Conservation (phyloP, 2,888 invertebrate genomes). For the Eilema caniola region DNA sequence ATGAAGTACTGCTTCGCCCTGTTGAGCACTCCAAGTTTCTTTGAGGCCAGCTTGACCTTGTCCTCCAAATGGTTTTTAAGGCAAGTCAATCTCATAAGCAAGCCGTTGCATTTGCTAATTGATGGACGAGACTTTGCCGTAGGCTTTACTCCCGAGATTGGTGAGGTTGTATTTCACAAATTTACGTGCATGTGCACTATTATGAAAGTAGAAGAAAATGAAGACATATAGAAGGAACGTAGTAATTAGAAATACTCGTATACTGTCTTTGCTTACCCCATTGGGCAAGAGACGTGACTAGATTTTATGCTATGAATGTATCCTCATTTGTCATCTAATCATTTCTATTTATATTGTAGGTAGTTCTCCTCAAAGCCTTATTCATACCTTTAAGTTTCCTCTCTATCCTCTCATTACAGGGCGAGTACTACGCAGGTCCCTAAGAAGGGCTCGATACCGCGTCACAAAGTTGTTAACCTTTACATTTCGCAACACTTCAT, state of each 20-base stretch:
- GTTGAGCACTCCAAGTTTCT: too few species aligned
- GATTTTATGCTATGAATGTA: not conserved
- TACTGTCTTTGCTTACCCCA: not conserved
- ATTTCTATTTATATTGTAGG: not conserved
- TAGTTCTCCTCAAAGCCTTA: not conserved
- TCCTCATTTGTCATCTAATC: not conserved
- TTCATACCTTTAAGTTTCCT: not conserved
- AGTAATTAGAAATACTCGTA: not conserved
- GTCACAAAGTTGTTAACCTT: conserved; percentile 45
- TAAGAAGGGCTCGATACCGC: conserved; percentile 40
- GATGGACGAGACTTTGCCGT: too few species aligned
- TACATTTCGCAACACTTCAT: conserved; percentile 31
- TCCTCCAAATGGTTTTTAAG: too few species aligned
- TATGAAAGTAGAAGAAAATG: not conserved
- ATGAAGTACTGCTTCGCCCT: too few species aligned
- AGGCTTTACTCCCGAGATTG: too few species aligned
- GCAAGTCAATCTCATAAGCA: too few species aligned
- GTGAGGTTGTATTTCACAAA: too few species aligned
- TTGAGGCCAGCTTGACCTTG: too few species aligned
- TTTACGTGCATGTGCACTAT: too few species aligned
- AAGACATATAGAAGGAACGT: too few species aligned
- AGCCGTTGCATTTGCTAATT: too few species aligned
- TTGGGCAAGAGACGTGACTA: not conserved
- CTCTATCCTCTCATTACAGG: not conserved
- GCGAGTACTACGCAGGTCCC: not conserved